Evolutionary conservation across 2,113 vertebrate genomes (phyloP).

Genomic region (Gambusia holbrooki): DNA sequence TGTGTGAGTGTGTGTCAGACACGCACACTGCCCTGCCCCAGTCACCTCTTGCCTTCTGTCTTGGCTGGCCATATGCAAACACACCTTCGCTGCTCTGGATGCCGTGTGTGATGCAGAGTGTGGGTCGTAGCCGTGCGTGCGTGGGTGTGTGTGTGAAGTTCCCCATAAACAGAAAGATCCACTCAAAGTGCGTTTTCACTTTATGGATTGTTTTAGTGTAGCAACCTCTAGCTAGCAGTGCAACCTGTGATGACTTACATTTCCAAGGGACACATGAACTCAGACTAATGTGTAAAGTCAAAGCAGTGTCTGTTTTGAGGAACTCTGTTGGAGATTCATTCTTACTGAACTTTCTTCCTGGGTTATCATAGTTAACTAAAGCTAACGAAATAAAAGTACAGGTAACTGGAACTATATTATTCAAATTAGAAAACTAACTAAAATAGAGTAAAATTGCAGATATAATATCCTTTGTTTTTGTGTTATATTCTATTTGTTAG

Average conservation of each 20-base stretch:
- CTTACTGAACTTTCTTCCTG: too few relatives aligned
- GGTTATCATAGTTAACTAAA: too few relatives aligned
- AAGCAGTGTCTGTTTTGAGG: not conserved
- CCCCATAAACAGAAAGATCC: conserved; percentile 24
- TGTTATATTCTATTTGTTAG: too few relatives aligned
- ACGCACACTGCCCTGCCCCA: conserved; percentile 37
- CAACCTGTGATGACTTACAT: not conserved
- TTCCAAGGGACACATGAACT: not conserved
- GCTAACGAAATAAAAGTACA: too few relatives aligned
- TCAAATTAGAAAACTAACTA: too few relatives aligned
- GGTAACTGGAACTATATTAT: too few relatives aligned
- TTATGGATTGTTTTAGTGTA: conserved; percentile 16
- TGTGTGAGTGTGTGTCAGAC: conserved; percentile 48
- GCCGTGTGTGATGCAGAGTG: conserved; percentile 1
- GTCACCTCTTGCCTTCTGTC: conserved; percentile 52
- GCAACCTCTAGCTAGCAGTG: not conserved
- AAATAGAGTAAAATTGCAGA: too few relatives aligned
- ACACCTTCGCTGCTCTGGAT: conserved; percentile 38
- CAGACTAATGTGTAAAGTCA: not conserved
- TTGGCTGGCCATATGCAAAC: conserved; percentile 57
- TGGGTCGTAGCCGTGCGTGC: not conserved
- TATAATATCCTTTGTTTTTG: too few relatives aligned
- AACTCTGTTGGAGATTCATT: not conserved
- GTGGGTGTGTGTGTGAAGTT: conserved; percentile 6
- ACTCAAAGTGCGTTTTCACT: conserved; percentile 49